Evolutionary conservation across 2,888 invertebrate genomes (phyloP).

Genomic region (Choreutis nemorana): DNA sequence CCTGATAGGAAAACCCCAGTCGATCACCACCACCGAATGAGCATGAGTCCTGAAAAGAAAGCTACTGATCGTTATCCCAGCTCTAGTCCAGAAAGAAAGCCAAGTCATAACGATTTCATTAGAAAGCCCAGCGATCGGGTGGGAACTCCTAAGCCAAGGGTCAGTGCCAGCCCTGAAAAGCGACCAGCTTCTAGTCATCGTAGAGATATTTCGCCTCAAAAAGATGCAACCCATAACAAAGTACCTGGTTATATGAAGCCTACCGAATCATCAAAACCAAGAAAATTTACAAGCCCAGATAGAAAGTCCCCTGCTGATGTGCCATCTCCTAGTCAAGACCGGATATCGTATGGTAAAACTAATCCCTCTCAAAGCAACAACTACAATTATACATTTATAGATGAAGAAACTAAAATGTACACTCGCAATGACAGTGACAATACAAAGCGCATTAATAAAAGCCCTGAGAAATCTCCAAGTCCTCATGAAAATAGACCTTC

Average conservation of each 20-base stretch:
- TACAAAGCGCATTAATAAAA: constrained; percentile 8
- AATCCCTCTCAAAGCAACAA: constrained; percentile 27
- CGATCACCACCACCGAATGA: constrained; percentile 1
- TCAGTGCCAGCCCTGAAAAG: constrained; percentile 23
- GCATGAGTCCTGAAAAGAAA: constrained; percentile 25
- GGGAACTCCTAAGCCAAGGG: constrained; percentile 12
- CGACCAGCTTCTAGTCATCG: constrained; percentile 27
- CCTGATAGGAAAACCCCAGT: constrained; percentile 5
- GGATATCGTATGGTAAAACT: too few relatives aligned
- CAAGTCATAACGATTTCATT: constrained; percentile 2
- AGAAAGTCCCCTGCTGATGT: constrained; percentile 12
- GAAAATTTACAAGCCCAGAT: constrained; percentile 19
- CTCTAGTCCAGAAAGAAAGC: constrained; percentile 3
- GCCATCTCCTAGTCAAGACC: constrained; percentile 18
- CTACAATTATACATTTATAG: constrained; percentile 44
- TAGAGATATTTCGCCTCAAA: constrained; percentile 9
- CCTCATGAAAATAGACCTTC: constrained; percentile 16
- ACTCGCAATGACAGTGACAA: constrained; percentile 17
- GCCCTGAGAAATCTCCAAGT: constrained; percentile 7
- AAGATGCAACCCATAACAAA: constrained; percentile 19
- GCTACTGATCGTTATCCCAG: constrained; percentile 14
- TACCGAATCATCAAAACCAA: constrained; percentile 23
- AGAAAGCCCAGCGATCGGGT: constrained; percentile 4
- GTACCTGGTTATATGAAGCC: constrained; percentile 37
- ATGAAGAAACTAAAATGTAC: constrained; percentile 50